Percentiles rank a stretch among this genome's conserved stretches.
phyloP scores from a whole-genome alignment of 2,797 vertebrate species.

The Hoplostethus mediterraneus region DNA sequence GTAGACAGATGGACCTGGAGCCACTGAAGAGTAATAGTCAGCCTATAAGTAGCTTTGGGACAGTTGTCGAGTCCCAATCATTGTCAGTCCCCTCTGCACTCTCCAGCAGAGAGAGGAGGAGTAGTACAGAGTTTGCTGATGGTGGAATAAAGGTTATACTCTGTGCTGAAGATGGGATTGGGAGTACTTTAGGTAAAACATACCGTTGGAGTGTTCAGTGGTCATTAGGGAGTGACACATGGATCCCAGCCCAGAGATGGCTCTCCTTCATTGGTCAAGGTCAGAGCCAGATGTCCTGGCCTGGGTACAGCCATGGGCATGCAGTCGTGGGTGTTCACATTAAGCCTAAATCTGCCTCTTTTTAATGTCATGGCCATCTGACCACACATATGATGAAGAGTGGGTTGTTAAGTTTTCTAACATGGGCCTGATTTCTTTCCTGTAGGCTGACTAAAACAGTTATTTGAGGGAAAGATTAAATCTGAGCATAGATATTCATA shows the following conservation, averaged over 20 bases:
- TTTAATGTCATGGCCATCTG: slow-evolving; percentile 32
- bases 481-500: slow-evolving; percentile 45
- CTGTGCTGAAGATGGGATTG: slow-evolving; percentile 60
- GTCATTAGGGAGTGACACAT: slow-evolving; percentile 73
- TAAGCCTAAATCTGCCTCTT: slow-evolving; percentile 7
- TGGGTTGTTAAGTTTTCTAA: slow-evolving; percentile 7
- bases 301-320: slow-evolving; percentile 49
- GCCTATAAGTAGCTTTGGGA: slow-evolving; percentile 33
- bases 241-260: slow-evolving; percentile 70
- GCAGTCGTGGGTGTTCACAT: slow-evolving; percentile 47
- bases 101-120: slow-evolving; percentile 20
- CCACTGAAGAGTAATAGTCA: slow-evolving; percentile 53
- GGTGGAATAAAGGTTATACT: slow-evolving; percentile 64
- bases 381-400: slow-evolving; percentile 19
- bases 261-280: slow-evolving; percentile 78
- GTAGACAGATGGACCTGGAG: slow-evolving; percentile 47
- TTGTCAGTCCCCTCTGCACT: slow-evolving; percentile 6
- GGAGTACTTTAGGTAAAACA: slow-evolving; percentile 70
- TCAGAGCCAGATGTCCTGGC: slow-evolving; percentile 73
- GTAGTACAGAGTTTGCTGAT: slow-evolving; percentile 62
- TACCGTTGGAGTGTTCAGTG: slow-evolving; percentile 56
- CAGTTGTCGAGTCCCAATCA: slow-evolving; percentile 43
- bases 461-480: slow-evolving; percentile 33
- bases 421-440: slow-evolving; percentile 1
- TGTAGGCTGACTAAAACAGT: background rate